Evolutionary conservation across 2,797 vertebrate genomes (phyloP).

Genomic region (Fistularia commersonii): DNA sequence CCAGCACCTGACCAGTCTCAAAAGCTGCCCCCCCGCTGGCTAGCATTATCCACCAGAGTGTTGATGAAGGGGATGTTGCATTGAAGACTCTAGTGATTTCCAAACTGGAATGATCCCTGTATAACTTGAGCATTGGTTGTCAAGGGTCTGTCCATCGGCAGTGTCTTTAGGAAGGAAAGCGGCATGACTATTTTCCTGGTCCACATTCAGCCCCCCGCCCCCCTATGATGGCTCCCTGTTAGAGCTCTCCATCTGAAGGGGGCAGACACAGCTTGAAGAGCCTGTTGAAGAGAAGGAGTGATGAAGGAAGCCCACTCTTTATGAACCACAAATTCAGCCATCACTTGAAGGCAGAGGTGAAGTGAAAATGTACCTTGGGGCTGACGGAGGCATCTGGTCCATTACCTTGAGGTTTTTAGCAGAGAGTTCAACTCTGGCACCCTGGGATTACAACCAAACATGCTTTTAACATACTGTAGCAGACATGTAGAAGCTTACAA

Average conservation of each 20-base stretch:
- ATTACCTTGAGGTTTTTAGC: conserved; percentile 97
- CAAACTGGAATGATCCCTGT: conserved; percentile 37
- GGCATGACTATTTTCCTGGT: conserved; percentile 13
- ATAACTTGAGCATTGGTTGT: conserved; percentile 9
- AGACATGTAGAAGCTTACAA: too few species aligned
- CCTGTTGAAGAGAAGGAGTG: conserved; percentile 61
- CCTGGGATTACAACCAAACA: conserved; percentile 69
- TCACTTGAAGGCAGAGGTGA: conserved; percentile 1
- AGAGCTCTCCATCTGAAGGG: conserved; percentile 90
- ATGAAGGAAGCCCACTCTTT: not conserved
- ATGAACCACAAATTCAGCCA: conserved; percentile 4
- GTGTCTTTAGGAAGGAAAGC: conserved; percentile 28
- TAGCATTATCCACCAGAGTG: conserved; percentile 9
- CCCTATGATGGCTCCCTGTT: conserved; percentile 23
- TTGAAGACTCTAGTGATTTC: conserved; percentile 28
- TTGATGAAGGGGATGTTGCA: not conserved
- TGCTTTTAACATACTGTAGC: too few species aligned
- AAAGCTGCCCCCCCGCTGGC: too few species aligned
- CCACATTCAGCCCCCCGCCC: conserved; percentile 1
- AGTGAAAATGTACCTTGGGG: conserved; percentile 81
- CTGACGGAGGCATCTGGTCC: conserved; percentile 92
- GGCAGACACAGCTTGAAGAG: conserved; percentile 94
- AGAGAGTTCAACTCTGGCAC: conserved; percentile 94
- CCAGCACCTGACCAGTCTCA: too few species aligned
- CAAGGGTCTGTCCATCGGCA: conserved; percentile 21